Conservation (phyloP, 64 coral and sea anemone species). For the Acropora yongei region DNA sequence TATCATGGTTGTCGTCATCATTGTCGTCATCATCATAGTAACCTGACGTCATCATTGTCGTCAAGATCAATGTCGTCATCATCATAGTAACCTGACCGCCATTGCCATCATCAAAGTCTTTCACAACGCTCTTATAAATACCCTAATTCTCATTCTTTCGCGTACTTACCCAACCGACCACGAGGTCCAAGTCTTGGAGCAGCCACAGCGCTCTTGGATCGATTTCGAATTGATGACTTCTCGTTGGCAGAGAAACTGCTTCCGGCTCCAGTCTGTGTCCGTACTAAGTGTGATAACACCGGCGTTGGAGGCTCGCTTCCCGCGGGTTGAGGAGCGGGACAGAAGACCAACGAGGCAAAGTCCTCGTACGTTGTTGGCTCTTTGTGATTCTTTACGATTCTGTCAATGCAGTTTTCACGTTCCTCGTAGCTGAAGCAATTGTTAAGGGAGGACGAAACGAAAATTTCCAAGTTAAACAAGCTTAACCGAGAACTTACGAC, state of each 20-base stretch:
- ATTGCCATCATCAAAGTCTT: too few species aligned
- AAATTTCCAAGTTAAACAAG: neutral
- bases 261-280: slow-evolving; percentile 28
- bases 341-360: slow-evolving; percentile 84
- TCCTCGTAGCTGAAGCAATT: slow-evolving; percentile 79
- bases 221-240: slow-evolving; percentile 33
- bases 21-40: too few species aligned
- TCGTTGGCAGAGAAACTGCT: slow-evolving; percentile 53
- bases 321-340: slow-evolving; percentile 68
- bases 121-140: too few species aligned
- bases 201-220: slow-evolving; percentile 62
- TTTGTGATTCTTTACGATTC: slow-evolving; percentile 88
- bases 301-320: slow-evolving; percentile 80
- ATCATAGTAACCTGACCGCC: too few species aligned
- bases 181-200: slow-evolving; percentile 16
- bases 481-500: neutral
- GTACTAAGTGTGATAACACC: slow-evolving; percentile 23
- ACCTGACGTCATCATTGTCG: too few species aligned
- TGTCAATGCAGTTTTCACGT: slow-evolving; percentile 76
- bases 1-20: too few species aligned
- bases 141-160: too few species aligned
- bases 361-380: slow-evolving; percentile 86
- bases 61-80: neutral
- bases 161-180: slow-evolving; percentile 27
- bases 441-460: slow-evolving; percentile 41